These are phyloP conservation scores for Tachina lurida DNA, from an alignment of 2,888 invertebrate genomes.

Conservation along the genomic window DNA sequence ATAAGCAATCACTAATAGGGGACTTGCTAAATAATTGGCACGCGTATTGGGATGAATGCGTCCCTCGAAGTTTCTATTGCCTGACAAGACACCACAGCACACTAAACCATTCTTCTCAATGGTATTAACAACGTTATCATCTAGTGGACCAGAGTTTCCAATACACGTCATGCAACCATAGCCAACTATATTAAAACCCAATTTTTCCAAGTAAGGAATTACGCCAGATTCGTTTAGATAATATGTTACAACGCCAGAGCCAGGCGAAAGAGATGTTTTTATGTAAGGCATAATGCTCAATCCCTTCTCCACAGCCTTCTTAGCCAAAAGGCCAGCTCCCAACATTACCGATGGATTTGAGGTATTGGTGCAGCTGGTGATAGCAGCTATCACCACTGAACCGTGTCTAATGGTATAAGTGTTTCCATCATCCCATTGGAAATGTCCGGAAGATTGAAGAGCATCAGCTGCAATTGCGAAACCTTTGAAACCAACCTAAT, in stretches of 20 bases:
- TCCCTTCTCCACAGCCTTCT: slow-evolving; percentile 96
- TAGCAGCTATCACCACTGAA: slow-evolving; percentile 97
- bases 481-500: slow-evolving; percentile 95
- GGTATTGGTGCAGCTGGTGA: slow-evolving; percentile 99
- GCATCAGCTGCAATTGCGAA: slow-evolving; percentile 90
- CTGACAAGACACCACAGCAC: slow-evolving; percentile 97
- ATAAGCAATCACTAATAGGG: slow-evolving; percentile 97
- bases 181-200: slow-evolving; percentile 98
- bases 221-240: slow-evolving; percentile 92
- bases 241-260: slow-evolving; percentile 96
- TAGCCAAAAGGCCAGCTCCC: slow-evolving; percentile 96
- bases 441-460: slow-evolving; percentile 86
- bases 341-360: slow-evolving; percentile 99
- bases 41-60: slow-evolving; percentile 98
- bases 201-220: slow-evolving; percentile 90
- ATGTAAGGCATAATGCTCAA: slow-evolving; percentile 95
- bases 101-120: slow-evolving; percentile 97
- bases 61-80: slow-evolving; percentile 99
- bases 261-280: slow-evolving; percentile 98
- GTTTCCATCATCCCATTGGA: slow-evolving; percentile 90
- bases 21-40: slow-evolving; percentile 99
- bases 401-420: slow-evolving; percentile 93
- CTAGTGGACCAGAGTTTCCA: slow-evolving; percentile 97
- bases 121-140: slow-evolving; percentile 94
- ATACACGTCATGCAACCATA: slow-evolving; percentile 99